Conservation (phyloP, 2,113 vertebrate species). For the Sclerurus mexicanus region DNA sequence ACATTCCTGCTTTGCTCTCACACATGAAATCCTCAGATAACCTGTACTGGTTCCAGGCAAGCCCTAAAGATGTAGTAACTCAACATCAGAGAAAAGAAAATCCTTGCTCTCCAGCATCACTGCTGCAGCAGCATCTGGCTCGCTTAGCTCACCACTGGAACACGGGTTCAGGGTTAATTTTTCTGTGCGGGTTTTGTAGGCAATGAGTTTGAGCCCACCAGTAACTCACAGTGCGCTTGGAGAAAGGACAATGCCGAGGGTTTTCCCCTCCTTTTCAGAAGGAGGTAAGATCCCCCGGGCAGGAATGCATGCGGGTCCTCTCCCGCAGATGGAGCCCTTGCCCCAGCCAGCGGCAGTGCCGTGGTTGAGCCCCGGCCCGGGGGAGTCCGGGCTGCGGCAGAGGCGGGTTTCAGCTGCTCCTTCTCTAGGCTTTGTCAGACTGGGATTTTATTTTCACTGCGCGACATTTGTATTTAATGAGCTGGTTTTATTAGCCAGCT, state of each 20-base stretch:
- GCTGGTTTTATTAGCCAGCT: neutral
- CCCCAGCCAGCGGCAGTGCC: conserved; percentile 16
- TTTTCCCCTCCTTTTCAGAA: neutral
- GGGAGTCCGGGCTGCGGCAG: neutral
- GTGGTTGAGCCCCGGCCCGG: neutral
- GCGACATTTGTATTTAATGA: neutral
- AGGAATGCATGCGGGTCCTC: neutral
- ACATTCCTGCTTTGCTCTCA: neutral
- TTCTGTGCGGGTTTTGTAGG: neutral
- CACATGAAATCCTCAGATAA: neutral
- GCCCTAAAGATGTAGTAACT: neutral
- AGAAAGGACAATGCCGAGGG: neutral
- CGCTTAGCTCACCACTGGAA: neutral
- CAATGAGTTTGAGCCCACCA: neutral
- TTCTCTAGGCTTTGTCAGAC: neutral
- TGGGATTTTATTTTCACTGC: neutral
- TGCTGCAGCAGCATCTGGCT: rapidly evolving
- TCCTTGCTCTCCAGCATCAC: neutral
- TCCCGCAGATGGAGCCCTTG: conserved; percentile 75
- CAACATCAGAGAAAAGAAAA: neutral
- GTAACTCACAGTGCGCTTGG: neutral
- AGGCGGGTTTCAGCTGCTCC: neutral
- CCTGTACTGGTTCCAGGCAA: neutral
- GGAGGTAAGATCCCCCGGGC: rapidly evolving
- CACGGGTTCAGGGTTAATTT: rapidly evolving